These are phyloP conservation scores for Philypnodon macrostomus DNA, from an alignment of 2,797 vertebrate genomes.

Conservation along the genomic window DNA sequence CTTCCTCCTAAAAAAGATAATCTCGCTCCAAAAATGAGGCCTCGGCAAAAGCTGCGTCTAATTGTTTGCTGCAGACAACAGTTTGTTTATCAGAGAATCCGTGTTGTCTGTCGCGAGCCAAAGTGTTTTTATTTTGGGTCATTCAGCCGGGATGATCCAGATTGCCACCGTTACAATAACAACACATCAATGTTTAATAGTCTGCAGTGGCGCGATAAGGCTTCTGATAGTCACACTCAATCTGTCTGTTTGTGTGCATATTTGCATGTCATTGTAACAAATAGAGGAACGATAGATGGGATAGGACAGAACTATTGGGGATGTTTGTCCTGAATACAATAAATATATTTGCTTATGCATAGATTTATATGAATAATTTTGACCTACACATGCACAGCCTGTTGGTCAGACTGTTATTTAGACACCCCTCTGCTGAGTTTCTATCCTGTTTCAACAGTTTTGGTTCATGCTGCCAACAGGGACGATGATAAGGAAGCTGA, in stretches of 20 bases:
- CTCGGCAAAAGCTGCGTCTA: conserved; percentile 41
- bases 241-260: conserved; percentile 26
- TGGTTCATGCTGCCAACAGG: conserved; percentile 57
- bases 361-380: conserved; percentile 28
- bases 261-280: conserved; percentile 30
- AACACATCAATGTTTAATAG: conserved; percentile 75
- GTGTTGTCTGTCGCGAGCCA: conserved; percentile 44
- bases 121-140: conserved; percentile 65
- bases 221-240: conserved; percentile 47
- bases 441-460: conserved; percentile 60
- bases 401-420: conserved; percentile 49
- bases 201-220: conserved; percentile 69
- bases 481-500: conserved; percentile 57
- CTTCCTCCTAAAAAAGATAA: conserved; percentile 35
- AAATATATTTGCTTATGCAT: conserved; percentile 29
- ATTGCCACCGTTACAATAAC: conserved; percentile 68
- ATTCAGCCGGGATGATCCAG: conserved; percentile 69
- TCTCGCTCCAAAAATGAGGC: conserved; percentile 32
- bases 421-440: conserved; percentile 40
- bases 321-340: conserved; percentile 33
- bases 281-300: conserved; percentile 14
- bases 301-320: conserved; percentile 14
- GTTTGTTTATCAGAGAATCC: conserved; percentile 59
- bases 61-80: conserved; percentile 57
- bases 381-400: conserved; percentile 34